Evolutionary conservation across 2,113 vertebrate species (phyloP).

Genomic region (Amphilophus citrinellus): DNA sequence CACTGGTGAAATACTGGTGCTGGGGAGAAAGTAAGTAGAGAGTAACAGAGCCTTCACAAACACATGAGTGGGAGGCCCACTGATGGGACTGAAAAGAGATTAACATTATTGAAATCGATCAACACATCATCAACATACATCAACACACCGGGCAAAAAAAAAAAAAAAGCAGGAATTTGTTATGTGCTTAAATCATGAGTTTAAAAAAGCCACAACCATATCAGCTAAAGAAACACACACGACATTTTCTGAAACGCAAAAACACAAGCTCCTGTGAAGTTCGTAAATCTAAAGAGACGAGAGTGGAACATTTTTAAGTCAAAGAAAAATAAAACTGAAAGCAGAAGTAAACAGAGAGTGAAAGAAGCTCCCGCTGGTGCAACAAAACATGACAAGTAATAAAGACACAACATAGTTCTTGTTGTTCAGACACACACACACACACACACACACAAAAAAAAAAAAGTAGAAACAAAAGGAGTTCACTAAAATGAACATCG

Average conservation of each 20-base stretch:
- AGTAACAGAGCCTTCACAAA: constrained; percentile 30
- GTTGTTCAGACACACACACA: neutral
- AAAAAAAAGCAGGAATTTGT: neutral
- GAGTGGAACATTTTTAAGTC: neutral
- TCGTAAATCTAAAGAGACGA: constrained; percentile 9
- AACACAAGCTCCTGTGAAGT: neutral
- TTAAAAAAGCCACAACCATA: neutral
- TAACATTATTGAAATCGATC: neutral
- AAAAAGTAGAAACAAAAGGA: neutral
- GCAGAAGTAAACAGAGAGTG: neutral
- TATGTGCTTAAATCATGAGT: neutral
- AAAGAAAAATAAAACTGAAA: constrained; percentile 1
- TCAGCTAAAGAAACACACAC: neutral
- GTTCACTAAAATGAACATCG: neutral
- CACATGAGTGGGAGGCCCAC: constrained; percentile 15
- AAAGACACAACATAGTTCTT: neutral
- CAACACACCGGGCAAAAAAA: neutral
- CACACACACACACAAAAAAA: too few relatives aligned
- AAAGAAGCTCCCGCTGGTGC: constrained; percentile 7
- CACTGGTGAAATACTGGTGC: constrained; percentile 47
- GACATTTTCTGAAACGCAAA: neutral
- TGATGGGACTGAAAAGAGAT: constrained; percentile 21
- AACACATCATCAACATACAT: neutral
- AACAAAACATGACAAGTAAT: constrained; percentile 31
- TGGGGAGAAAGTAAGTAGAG: constrained; percentile 11